Base-by-base conservation (phyloP, 2,888 invertebrate species). In the Margaritifera margaritifera region DNA sequence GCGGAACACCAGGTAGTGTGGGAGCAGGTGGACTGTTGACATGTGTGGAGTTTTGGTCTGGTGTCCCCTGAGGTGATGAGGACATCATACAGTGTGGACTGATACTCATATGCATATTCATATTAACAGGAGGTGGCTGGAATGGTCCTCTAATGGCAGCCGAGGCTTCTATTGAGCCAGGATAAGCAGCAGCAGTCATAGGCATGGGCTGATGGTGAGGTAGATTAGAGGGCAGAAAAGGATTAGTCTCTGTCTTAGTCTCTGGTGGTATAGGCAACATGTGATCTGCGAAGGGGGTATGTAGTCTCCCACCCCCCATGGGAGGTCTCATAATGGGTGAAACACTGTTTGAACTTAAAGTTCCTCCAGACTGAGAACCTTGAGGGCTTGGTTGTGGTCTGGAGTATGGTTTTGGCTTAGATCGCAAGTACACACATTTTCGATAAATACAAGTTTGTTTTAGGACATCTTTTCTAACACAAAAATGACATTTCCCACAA, bases 401-500 rank as follows among this genome's bases (percentile, higher is more conserved):
- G 51, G 74, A 72, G 66, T 81, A 80, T 18, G 81, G 81, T 64
- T 79, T 80, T n/a, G 81, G 80, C 60, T 81, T 81, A 54, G 80
- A 79, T 51, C 85, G 78, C 58, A 86, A 75, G 71, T 86, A 86
- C 25, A 86, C 76, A 79, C 86, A 86, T 69, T 86, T 86, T 19
- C 86, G 70, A 74, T 86, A 84, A 56, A 86, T 82, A 71, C 86
- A 86, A 8, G 85, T 84, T 71, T 86, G 86, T 69, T 86, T 86
- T 15, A 86, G 72, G 0, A 86, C 84, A 68, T 84, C 84, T 66
- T 83, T 82, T 51, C 85, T 72, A 61, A 85, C 61, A 72, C 86
- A 86, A 74, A 83, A 83, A 67, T 84, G 84, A 73, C 86, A 86
- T 68, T 84, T 83, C 77, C 81, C 82, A 70, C 86, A 86, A 64